These are phyloP conservation scores for Puma concolor DNA, from an alignment of 2,113 vertebrate genomes.

Conservation along the genomic window DNA sequence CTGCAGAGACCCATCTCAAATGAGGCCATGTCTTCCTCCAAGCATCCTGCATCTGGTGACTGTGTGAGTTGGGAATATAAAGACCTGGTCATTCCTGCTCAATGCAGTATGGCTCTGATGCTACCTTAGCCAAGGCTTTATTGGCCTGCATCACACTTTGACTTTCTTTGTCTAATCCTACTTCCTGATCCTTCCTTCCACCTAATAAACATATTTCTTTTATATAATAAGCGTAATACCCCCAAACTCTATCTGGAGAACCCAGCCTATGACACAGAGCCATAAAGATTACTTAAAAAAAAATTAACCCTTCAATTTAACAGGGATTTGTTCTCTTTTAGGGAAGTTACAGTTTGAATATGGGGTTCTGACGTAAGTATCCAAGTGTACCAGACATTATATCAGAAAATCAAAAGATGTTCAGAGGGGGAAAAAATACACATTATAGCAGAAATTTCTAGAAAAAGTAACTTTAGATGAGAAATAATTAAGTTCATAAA, in stretches of 20 bases:
- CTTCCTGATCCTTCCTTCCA: neutral
- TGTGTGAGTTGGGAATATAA: neutral
- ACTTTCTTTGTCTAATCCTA: neutral
- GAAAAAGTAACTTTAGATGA: slow-evolving; percentile 19
- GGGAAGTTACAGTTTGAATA: neutral
- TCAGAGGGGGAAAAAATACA: neutral
- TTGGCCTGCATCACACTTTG: neutral
- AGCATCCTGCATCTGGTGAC: neutral
- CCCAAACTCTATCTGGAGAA: neutral
- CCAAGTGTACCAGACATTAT: neutral
- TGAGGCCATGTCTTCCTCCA: neutral
- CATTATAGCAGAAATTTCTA: neutral
- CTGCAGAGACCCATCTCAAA: neutral
- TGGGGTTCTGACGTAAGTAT: neutral
- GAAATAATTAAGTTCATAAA: slow-evolving; percentile 13
- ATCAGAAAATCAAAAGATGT: neutral
- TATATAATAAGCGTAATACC: neutral
- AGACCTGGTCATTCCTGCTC: neutral
- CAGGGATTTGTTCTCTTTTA: neutral
- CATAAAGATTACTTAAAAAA: neutral
- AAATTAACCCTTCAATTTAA: neutral
- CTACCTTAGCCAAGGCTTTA: neutral
- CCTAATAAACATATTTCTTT: neutral
- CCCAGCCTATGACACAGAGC: neutral
- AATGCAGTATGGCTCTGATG: neutral